phyloP scores from a whole-genome alignment of 35 echinoderm and acorn worm species.

The Apostichopus japonicus region DNA sequence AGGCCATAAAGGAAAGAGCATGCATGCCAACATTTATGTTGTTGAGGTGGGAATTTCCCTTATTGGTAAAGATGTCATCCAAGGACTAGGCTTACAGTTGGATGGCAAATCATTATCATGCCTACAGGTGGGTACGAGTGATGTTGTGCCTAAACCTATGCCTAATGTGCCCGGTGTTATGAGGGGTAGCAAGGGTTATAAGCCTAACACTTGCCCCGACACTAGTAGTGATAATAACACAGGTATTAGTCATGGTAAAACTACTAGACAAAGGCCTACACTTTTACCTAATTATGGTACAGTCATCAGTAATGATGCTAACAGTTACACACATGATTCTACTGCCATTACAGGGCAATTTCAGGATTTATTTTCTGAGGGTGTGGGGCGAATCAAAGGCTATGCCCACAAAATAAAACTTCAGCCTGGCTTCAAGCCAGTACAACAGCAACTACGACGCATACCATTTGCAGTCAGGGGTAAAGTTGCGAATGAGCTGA shows the following conservation, averaged over 20 bases:
- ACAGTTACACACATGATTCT: background rate
- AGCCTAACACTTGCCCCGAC: background rate
- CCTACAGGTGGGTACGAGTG: too few relatives aligned
- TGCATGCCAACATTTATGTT: background rate
- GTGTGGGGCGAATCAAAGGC: background rate
- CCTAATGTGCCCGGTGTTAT: too few relatives aligned
- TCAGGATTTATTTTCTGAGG: background rate
- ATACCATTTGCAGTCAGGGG: constrained; percentile 66
- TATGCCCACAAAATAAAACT: constrained; percentile 59
- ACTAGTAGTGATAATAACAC: too few relatives aligned
- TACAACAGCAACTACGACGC: constrained; percentile 61
- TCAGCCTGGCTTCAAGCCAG: constrained; percentile 28
- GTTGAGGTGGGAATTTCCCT: constrained; percentile 30
- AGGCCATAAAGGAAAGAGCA: background rate
- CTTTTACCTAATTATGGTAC: background rate
- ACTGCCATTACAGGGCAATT: background rate
- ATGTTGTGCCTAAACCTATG: too few relatives aligned
- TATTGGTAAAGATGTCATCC: constrained; percentile 49
- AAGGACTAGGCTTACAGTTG: background rate
- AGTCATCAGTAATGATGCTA: background rate
- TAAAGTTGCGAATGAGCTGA: constrained; percentile 51
- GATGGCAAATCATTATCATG: background rate
- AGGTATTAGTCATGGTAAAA: background rate
- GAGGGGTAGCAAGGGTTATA: too few relatives aligned
- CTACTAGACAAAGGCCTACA: background rate